These are phyloP conservation scores for Eolophus roseicapilla DNA, from an alignment of 2,113 vertebrate genomes.

Conservation along the genomic window DNA sequence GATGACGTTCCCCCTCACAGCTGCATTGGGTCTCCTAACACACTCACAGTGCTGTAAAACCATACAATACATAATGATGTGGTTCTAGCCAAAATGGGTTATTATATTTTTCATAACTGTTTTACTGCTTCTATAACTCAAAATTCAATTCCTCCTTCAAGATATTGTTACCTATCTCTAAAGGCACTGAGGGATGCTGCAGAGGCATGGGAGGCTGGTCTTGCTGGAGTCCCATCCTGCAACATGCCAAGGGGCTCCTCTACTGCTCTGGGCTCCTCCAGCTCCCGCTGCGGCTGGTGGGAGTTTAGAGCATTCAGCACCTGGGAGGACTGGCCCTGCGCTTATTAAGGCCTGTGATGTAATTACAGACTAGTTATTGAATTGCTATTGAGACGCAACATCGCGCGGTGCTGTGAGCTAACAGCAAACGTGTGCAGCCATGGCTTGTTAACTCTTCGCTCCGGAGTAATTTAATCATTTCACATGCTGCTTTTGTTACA, in stretches of 20 bases:
- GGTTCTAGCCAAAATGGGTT: not conserved
- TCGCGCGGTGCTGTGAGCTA: fast-evolving
- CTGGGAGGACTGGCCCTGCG: not conserved
- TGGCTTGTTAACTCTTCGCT: constrained; percentile 11
- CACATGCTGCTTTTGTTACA: not conserved
- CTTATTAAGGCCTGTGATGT: not conserved
- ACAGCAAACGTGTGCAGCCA: not conserved
- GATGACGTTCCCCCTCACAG: not conserved
- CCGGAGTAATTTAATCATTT: not conserved
- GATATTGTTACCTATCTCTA: not conserved
- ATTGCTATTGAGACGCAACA: not conserved
- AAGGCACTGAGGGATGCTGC: fast-evolving
- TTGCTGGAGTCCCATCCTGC: not conserved
- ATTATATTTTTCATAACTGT: not conserved
- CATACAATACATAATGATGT: fast-evolving
- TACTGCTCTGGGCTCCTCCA: not conserved
- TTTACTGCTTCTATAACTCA: not conserved
- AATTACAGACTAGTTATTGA: not conserved
- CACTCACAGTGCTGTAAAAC: not conserved
- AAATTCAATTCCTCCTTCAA: not conserved
- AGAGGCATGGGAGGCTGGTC: fast-evolving
- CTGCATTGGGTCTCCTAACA: not conserved
- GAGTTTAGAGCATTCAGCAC: not conserved
- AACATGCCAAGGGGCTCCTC: not conserved
- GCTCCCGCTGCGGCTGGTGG: not conserved